A percentile compares a stretch with the other conserved stretches of the same genome.
These are phyloP conservation scores for Chaetops frenatus DNA, from an alignment of 2,113 vertebrate genomes.

Conservation along the genomic window DNA sequence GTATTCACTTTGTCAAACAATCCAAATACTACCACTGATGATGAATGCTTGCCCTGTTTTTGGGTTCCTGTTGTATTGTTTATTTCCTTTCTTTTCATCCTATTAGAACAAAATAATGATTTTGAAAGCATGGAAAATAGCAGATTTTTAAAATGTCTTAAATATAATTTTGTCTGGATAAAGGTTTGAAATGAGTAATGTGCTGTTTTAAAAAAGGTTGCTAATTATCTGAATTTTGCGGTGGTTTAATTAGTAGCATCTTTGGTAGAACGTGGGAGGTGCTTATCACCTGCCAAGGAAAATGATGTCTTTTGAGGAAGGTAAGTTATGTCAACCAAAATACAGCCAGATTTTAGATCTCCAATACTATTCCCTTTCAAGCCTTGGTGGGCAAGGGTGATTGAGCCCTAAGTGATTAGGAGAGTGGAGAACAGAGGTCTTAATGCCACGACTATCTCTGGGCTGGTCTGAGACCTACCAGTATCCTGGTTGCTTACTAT, in stretches of 20 bases:
- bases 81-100: background rate
- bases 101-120: background rate
- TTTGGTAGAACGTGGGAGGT: background rate
- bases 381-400: background rate
- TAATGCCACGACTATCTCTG: accelerated
- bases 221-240: conserved; percentile 43
- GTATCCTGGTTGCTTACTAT: background rate
- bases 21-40: background rate
- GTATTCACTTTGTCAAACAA: background rate
- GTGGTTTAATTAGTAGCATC: conserved; percentile 47
- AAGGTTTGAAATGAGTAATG: background rate
- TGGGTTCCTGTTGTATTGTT: background rate
- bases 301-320: background rate
- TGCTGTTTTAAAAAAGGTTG: background rate
- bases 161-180: background rate
- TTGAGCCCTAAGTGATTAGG: background rate
- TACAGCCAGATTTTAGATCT: background rate
- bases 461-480: background rate
- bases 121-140: background rate
- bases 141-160: background rate
- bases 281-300: conserved; percentile 14
- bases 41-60: background rate
- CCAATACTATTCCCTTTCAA: background rate
- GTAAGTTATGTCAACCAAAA: background rate
- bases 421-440: background rate